Evolutionary conservation across 53 echinoderm and acorn worm species (phyloP), one percentile per base, ranked within the genome.

Genomic region (Arbacia lixula): DNA sequence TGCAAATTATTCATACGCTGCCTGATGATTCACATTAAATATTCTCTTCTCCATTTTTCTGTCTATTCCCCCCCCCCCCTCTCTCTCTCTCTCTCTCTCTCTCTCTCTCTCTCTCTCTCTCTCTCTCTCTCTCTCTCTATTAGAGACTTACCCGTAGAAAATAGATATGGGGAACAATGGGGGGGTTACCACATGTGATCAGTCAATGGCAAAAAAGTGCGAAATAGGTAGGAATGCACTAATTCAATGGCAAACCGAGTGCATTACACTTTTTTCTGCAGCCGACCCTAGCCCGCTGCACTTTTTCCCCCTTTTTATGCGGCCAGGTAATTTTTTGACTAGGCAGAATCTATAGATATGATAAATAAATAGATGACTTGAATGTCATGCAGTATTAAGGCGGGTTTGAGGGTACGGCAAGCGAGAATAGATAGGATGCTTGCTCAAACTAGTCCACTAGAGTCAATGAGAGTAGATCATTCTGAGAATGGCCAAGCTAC

Each of bases 351-450:
- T 78, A n/a, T 57, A 78, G 22, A 20, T 58, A 78, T 39, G 78
- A 78, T 78, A 78, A 60, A 78, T 78, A 78, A 78, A 78, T 78
- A 78, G 60, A 78, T 60, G 60, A 37, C 12, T 58, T 16, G 78
- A 35, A 78, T 58, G 78, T 78, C 78, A 78, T 78, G 17, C 56
- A 78, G 60, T 78, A 78, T 78, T 78, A 39, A 78, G 60, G 26
- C 41, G n/a, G 42, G 26, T 46, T 69, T 42, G 1, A 36, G 43
- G 2, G 69, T 17, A 24, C 34, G 26, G n/a, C n/a, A n/a, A n/a
- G n/a, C n/a, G n/a, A n/a, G n/a, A n/a, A n/a, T n/a, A n/a, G n/a
- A n/a, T n/a, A n/a, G n/a, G n/a, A n/a, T n/a, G n/a, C n/a, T n/a
- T n/a, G n/a, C n/a, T n/a, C n/a, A n/a, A n/a, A n/a, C n/a, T n/a